phyloP scores from a whole-genome alignment of 2,797 vertebrate genomes.

The Protonibea diacanthus region DNA sequence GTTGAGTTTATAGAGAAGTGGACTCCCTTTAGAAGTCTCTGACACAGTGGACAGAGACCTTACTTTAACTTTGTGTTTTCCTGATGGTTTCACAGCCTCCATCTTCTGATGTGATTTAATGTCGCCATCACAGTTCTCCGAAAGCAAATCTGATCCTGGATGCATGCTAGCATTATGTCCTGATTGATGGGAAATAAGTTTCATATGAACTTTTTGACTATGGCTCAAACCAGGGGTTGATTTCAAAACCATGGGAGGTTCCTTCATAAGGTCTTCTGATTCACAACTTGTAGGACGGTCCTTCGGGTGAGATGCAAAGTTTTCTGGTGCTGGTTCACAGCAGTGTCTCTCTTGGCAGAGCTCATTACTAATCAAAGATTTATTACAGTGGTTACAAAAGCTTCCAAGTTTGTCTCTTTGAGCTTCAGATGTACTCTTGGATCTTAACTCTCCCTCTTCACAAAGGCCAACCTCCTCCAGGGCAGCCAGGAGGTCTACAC shows the following conservation, averaged over 20 bases:
- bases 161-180: conserved; percentile 39
- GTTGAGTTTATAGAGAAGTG: conserved; percentile 75
- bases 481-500: conserved; percentile 76
- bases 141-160: conserved; percentile 15
- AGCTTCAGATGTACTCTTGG: conserved; percentile 44
- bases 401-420: conserved; percentile 44
- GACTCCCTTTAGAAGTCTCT: conserved; percentile 78
- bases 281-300: conserved; percentile 40
- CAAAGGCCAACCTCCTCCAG: conserved; percentile 80
- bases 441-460: conserved; percentile 66
- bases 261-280: conserved; percentile 60
- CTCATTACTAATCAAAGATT: conserved; percentile 44
- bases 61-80: conserved; percentile 80
- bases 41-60: conserved; percentile 84
- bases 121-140: conserved; percentile 20
- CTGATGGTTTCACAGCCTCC: conserved; percentile 69
- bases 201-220: conserved; percentile 70
- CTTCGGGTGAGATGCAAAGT: conserved; percentile 39
- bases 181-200: conserved; percentile 72
- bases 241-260: conserved; percentile 62
- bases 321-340: conserved; percentile 39
- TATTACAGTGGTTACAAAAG: conserved; percentile 63
- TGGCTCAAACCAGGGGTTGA: conserved; percentile 68
- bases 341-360: conserved; percentile 44
- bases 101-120: conserved; percentile 44